Evolutionary conservation across 2,113 vertebrate genomes (phyloP), one percentile per base, ranked within the genome.

Genomic region (Numida meleagris): DNA sequence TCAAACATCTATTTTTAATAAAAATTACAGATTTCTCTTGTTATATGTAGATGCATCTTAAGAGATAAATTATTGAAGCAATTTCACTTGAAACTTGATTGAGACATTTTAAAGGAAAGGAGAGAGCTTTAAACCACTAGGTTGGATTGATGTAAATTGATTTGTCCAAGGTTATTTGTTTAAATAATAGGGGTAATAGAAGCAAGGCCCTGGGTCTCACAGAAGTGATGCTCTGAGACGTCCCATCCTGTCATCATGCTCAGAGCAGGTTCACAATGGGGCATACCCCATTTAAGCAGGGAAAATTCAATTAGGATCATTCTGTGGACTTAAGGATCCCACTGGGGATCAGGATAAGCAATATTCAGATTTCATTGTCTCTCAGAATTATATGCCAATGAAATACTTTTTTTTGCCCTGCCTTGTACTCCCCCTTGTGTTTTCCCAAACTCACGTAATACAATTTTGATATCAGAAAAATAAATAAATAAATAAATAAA

Each of bases 251-350:
- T 98, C 98, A 98, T 98, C 97, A 92, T 97, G 96, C 98, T 98
- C 98, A 98, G 98, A 98, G 98, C 97, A 98, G 98, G 98, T 98
- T 98, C 98, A 98, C 98, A 97, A 98, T 97, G 98, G 98, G 98
- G 97, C 98, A 98, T 98, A 97, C 97, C 98, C 98, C 98, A 98
- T 98, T 99, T 99, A 98, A 98, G 97, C 98, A 98, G 97, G 96
- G 97, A 98, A 98, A 98, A 99, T 99, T 99, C 98, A 99, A 99
- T 99, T 98, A 99, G 97, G 97, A 98, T 98, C 98, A 96, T 98
- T 98, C 97, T 97, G 97, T 97, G 96, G 97, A 97, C 96, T 76
- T 96, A 97, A 96, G 97, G 96, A 98, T 98, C 98, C 98, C 98
- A 91, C 66, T 94, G 98, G 98, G 97, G 95, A 97, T 58, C 95